A percentile compares a stretch with the other conserved stretches of the same genome.
These are phyloP conservation scores for Heliconius hewitsoni DNA, from an alignment of 1,140 invertebrate genomes.

Conservation along the genomic window DNA sequence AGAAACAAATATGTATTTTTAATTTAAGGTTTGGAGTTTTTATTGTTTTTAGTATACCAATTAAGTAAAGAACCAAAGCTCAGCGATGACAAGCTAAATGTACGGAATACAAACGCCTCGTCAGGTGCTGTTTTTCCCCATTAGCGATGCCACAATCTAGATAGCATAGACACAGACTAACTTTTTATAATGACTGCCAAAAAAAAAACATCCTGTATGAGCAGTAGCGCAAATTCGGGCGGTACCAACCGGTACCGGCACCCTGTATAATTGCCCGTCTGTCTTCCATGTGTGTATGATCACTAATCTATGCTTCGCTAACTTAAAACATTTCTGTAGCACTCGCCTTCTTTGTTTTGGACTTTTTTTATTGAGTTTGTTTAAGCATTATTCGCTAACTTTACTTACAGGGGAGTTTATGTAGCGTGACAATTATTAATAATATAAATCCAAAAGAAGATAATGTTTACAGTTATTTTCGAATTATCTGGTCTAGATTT, in stretches of 20 bases:
- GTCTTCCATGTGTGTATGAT: slow-evolving; percentile 68
- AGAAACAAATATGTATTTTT: not conserved
- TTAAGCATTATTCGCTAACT: slow-evolving; percentile 25
- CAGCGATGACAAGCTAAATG: not conserved
- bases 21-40: not conserved
- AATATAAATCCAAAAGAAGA: not conserved
- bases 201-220: slow-evolving; percentile 59
- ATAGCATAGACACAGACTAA: slow-evolving; percentile 42
- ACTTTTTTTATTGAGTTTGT: slow-evolving; percentile 20
- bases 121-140: slow-evolving; percentile 31
- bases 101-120: slow-evolving; percentile 1
- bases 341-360: slow-evolving; percentile 15
- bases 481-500: slow-evolving; percentile 38
- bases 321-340: slow-evolving; percentile 39
- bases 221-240: slow-evolving; percentile 67
- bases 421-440: slow-evolving; percentile 24
- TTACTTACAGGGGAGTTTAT: not conserved
- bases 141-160: slow-evolving; percentile 31
- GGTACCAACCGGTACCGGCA: slow-evolving; percentile 68
- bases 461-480: slow-evolving; percentile 7
- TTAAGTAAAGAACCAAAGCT: slow-evolving; percentile 6
- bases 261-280: slow-evolving; percentile 72
- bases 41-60: not conserved
- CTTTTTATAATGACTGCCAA: slow-evolving; percentile 53
- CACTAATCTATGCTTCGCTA: slow-evolving; percentile 50